These are phyloP conservation scores for Sinocyclocheilus anophthalmus DNA, from an alignment of 2,113 vertebrate species.

Conservation along the genomic window DNA sequence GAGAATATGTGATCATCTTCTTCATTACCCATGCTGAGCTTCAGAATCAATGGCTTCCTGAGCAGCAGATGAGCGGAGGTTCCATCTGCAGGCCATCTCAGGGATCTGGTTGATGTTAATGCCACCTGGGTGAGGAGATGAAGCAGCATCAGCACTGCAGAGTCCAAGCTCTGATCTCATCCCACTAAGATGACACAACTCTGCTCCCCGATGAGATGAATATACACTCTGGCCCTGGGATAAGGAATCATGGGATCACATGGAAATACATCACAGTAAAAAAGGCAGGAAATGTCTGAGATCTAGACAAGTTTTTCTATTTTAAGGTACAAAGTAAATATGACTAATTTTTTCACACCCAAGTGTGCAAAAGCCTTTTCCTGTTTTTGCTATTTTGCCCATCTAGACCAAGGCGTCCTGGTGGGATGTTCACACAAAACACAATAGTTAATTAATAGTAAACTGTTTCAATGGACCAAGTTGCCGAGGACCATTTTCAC, in stretches of 20 bases:
- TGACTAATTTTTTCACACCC: background rate
- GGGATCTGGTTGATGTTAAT: slow-evolving; percentile 41
- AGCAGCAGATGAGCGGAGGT: slow-evolving; percentile 26
- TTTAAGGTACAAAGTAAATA: background rate
- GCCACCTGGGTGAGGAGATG: slow-evolving; percentile 56
- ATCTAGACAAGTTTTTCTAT: background rate
- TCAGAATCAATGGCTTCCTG: slow-evolving; percentile 43
- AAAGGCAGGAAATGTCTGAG: slow-evolving; percentile 1
- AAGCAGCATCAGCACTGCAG: slow-evolving; percentile 44
- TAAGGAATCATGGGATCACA: background rate
- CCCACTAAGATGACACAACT: slow-evolving; percentile 24
- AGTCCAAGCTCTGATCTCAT: slow-evolving; percentile 42
- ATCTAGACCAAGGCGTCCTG: background rate
- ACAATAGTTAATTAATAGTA: background rate
- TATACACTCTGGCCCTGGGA: background rate
- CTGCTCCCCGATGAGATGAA: slow-evolving; percentile 37
- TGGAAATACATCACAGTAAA: slow-evolving; percentile 28
- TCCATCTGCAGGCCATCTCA: slow-evolving; percentile 36
- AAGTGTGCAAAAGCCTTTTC: background rate
- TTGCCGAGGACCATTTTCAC: background rate
- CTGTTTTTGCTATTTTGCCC: background rate
- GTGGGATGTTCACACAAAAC: background rate
- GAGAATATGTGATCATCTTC: slow-evolving; percentile 42
- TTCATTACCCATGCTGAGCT: slow-evolving; percentile 16
- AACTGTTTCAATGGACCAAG: background rate